Evolutionary conservation across 2,797 vertebrate species (phyloP), one percentile per base, ranked within the genome.

Genomic region (Psittacula derbiana): DNA sequence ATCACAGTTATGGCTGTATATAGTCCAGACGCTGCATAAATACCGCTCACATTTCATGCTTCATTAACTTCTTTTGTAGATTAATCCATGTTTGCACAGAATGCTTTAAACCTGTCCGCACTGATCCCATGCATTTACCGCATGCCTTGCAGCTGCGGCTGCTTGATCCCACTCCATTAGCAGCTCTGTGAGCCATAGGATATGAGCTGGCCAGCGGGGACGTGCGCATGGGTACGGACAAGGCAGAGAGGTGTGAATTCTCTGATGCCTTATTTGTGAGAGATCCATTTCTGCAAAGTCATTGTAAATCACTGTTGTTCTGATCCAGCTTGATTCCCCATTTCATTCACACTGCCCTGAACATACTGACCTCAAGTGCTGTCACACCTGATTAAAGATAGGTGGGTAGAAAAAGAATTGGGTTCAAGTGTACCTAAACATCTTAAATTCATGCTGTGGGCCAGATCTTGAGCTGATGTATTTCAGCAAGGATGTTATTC

Each of bases 401-500:
- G 53, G 23, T 73, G 66, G 38, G 40, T 58, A 46, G 33, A 62
- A 83, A 81, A 75, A 31, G 28, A 49, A 31, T 61, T 36, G 60
- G 41, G 76, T 70, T 93, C 55, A 64, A 81, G 69, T 30, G n/a
- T 27, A 79, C 58, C 82, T 73, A 27, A 84, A 61, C 31, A 46
- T 76, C 80, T 84, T 58, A 76, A 86, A 86, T 86, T 55, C 52
- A 19, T 85, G 52, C 80, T 83, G 46, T 23, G 52, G 58, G 73
- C 50, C 62, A 75, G 73, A 72, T 40, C 62, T 62, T 76, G 76
- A 91, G 73, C 87, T 86, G 66, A n/a, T 84, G 66, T 57, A 33
- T 85, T 88, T 94, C 74, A 96, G 74, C 86, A 80, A 87, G 67
- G 88, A 79, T 95, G 84, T 95, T 94, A 95, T 79, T 94, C 79